Base-by-base conservation (phyloP, 2,888 invertebrate genomes). In the Tanypteryx hageni region DNA sequence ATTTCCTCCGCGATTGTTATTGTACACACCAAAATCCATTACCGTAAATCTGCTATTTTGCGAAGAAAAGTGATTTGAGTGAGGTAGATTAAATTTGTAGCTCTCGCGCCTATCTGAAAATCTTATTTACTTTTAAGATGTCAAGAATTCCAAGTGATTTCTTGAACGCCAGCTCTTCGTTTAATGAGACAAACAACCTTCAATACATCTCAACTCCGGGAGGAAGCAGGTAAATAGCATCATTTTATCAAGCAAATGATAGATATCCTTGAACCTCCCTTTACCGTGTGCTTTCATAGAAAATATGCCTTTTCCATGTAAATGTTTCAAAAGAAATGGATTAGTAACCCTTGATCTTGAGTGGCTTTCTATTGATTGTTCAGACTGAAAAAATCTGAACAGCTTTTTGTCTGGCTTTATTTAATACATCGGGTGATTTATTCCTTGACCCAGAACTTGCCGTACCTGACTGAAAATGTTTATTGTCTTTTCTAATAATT, bases 171-270 rank as follows among this genome's bases (percentile, higher is more conserved):
- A 89, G 89, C 64, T 89, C 89, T 68, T 64, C 89, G 68, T 89
- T 89, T 68, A 89, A 89, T 89, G 89, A 89, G 89, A 89, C 89
- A 89, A 89, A 89, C 89, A 89, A 64, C 89, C 89, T 89, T 68
- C 89, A 89, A 89, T 89, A 89, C 89, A 89, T 89, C 89, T 89
- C 89, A 64, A 18, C 89, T 64, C 89, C 89, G 64, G 89, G 89
- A 89, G 89, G 64, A 89, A 89, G 89, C 89, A 89, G 89, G 89
- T 89, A 89, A 89, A 89, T 89, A 89, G 89, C 61, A 44, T 56
- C 61, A 89, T 89, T 64, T 68, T 89, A 44, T 89, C 64, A 89
- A 89, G 64, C 76, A 85, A 89, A 18, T 89, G 89, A 89, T 89
- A 89, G 89, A 64, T 85, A 85, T 89, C 89, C 68, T 89, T 89